Evolutionary conservation across 2,888 invertebrate species (phyloP).

Genomic region (Morpho achilles): DNA sequence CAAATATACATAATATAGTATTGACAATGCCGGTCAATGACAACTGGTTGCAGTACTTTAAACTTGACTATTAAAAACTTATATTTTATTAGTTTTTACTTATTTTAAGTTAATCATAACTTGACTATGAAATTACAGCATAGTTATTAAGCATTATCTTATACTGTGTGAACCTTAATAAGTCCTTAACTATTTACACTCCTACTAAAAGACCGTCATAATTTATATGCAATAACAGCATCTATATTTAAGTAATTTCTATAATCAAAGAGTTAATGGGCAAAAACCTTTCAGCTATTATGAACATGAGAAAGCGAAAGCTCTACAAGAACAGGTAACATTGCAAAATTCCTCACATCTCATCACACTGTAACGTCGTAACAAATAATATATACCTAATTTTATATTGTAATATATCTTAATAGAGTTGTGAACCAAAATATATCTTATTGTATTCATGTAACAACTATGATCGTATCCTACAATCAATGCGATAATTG

Average conservation of each 20-base stretch:
- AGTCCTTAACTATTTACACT: too few relatives aligned
- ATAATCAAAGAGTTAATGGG: not conserved
- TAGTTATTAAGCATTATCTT: too few relatives aligned
- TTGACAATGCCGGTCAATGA: too few relatives aligned
- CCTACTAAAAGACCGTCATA: too few relatives aligned
- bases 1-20: too few relatives aligned
- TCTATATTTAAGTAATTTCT: not conserved
- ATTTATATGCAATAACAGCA: not conserved
- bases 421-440: not conserved
- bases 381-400: conserved; percentile 15
- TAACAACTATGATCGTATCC: conserved; percentile 9
- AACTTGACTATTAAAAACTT: too few relatives aligned
- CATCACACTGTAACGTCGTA: conserved; percentile 21
- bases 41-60: too few relatives aligned
- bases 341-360: conserved; percentile 14
- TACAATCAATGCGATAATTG: not conserved
- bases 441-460: not conserved
- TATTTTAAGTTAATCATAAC: too few relatives aligned
- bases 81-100: too few relatives aligned
- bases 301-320: not conserved
- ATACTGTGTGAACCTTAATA: too few relatives aligned
- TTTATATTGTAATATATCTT: conserved; percentile 5
- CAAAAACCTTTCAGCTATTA: not conserved
- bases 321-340: conserved; percentile 1
- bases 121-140: too few relatives aligned